Conservation (phyloP, 2,888 invertebrate species). For the Melanophora roralis region DNA sequence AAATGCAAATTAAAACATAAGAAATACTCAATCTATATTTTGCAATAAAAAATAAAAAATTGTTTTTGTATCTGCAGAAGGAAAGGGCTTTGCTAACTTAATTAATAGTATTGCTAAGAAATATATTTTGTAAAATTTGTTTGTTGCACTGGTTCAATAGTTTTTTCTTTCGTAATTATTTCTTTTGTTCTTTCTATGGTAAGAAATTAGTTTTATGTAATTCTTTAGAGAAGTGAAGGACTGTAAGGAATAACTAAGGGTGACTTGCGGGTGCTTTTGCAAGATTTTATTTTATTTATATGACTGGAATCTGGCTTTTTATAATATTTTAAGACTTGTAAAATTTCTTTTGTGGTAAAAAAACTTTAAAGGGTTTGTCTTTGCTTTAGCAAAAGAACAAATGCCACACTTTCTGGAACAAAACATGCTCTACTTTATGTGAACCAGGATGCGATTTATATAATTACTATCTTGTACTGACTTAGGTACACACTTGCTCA, state of each 20-base stretch:
- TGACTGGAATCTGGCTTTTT: too few species aligned
- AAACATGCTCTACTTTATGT: too few species aligned
- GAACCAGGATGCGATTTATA: too few species aligned
- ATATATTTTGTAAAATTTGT: neutral
- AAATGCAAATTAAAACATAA: slow-evolving; percentile 17
- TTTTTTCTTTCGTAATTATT: neutral
- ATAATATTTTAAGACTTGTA: too few species aligned
- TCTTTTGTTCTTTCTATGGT: neutral
- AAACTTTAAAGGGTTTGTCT: too few species aligned
- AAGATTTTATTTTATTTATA: too few species aligned
- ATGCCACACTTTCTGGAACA: too few species aligned
- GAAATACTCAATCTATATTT: neutral
- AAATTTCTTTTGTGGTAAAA: too few species aligned
- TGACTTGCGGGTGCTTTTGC: too few species aligned
- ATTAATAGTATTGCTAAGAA: slow-evolving; percentile 26
- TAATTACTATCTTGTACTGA: too few species aligned
- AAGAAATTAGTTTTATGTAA: slow-evolving; percentile 20
- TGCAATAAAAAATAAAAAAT: neutral
- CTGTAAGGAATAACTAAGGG: slow-evolving; percentile 2
- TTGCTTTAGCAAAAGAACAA: too few species aligned
- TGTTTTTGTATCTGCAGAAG: slow-evolving; percentile 7
- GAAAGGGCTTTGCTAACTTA: slow-evolving; percentile 25
- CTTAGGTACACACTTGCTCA: too few species aligned
- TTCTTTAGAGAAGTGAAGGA: slow-evolving; percentile 28
- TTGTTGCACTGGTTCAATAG: neutral